Percentiles rank a stretch among this genome's conserved stretches.
These are phyloP conservation scores for Phalacrocorax pelagicus DNA, from an alignment of 2,113 vertebrate genomes.

Conservation along the genomic window DNA sequence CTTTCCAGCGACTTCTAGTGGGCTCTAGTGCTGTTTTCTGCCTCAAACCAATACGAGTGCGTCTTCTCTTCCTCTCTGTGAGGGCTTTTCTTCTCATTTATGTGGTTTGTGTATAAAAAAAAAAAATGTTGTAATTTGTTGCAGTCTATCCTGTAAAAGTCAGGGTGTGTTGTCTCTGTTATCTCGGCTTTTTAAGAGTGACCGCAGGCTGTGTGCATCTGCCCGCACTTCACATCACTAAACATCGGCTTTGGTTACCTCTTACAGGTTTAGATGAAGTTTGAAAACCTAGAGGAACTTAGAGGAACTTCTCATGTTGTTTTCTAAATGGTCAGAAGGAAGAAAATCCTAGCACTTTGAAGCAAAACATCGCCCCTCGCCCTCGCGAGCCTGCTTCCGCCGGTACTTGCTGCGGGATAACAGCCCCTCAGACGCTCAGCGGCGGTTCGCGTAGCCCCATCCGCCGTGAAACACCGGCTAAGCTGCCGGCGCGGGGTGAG, in stretches of 20 bases:
- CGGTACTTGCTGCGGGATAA: neutral
- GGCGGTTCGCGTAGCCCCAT: too few relatives aligned
- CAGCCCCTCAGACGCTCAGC: neutral
- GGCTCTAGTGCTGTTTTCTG: neutral
- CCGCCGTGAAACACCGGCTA: too few relatives aligned
- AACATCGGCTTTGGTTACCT: neutral
- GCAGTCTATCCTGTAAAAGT: slow-evolving; percentile 5
- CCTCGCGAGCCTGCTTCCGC: neutral
- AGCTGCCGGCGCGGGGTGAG: neutral
- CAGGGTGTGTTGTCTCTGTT: neutral
- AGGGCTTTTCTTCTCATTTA: neutral
- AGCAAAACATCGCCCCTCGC: neutral
- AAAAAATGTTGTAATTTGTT: neutral
- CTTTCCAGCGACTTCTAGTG: neutral
- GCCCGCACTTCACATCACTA: neutral
- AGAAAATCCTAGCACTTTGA: neutral
- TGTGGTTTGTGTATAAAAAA: neutral
- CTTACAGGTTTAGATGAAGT: neutral
- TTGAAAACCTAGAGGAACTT: neutral
- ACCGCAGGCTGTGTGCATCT: neutral
- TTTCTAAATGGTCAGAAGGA: neutral
- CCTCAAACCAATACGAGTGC: neutral
- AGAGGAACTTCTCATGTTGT: neutral
- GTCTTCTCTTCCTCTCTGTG: neutral
- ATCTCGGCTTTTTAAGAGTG: neutral